A percentile compares a stretch with the other conserved stretches of the same genome.
phyloP scores from a whole-genome alignment of 2,113 vertebrate genomes.

The Megatriorchis doriae region DNA sequence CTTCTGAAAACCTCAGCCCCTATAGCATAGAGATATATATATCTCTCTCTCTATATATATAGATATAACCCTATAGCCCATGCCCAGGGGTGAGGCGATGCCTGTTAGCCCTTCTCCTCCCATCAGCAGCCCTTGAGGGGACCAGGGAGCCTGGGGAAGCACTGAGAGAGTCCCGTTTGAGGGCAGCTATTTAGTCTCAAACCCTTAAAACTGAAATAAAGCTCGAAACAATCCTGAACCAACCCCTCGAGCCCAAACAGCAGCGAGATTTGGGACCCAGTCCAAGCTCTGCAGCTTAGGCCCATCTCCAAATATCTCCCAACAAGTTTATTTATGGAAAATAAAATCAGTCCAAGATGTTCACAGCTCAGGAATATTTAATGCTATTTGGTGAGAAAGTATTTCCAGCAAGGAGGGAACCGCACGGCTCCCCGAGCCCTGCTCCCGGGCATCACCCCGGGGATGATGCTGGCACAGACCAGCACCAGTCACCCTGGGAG shows the following conservation, averaged over 20 bases:
- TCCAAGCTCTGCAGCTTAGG: constrained; percentile 61
- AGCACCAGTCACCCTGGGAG: not conserved
- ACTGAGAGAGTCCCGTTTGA: not conserved
- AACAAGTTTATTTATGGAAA: constrained; percentile 68
- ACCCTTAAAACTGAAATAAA: not conserved
- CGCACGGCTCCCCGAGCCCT: not conserved
- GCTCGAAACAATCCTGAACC: constrained; percentile 20
- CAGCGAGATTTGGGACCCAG: constrained; percentile 27
- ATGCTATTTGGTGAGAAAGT: constrained; percentile 45
- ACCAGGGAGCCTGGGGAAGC: not conserved
- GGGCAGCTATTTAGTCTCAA: not conserved
- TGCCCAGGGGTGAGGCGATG: accelerated
- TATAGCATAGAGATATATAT: accelerated
- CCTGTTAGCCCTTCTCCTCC: accelerated
- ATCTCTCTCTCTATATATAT: accelerated
- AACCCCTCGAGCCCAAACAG: constrained; percentile 50
- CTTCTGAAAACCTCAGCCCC: not conserved
- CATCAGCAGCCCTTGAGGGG: not conserved
- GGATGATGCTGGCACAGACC: not conserved
- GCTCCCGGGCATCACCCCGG: not conserved
- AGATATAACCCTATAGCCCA: accelerated
- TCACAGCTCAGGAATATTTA: constrained; percentile 62
- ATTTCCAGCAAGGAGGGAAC: constrained; percentile 39
- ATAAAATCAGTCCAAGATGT: constrained; percentile 59
- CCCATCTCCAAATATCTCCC: constrained; percentile 65